Conservation (phyloP, 2,113 vertebrate genomes). For the Oophaga pumilio region DNA sequence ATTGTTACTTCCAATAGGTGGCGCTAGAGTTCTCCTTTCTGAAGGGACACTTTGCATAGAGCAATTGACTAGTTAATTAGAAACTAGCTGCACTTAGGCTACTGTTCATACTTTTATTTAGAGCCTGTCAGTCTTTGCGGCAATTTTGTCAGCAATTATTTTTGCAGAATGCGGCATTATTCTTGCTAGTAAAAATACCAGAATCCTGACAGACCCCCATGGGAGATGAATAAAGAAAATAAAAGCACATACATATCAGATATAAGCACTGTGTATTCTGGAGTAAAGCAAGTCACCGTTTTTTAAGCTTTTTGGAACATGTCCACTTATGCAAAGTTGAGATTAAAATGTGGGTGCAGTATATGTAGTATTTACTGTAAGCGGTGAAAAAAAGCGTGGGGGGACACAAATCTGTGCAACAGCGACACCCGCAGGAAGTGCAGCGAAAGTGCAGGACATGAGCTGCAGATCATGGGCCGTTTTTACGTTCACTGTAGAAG, state of each 20-base stretch:
- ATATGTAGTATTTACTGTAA: not conserved
- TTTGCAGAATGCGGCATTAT: too few relatives aligned
- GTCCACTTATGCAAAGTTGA: not conserved
- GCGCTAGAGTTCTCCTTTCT: too few relatives aligned
- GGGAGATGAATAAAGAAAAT: too few relatives aligned
- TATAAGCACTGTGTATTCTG: not conserved
- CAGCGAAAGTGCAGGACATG: not conserved
- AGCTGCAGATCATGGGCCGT: not conserved
- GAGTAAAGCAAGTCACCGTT: not conserved
- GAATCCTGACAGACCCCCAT: too few relatives aligned
- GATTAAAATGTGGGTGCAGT: not conserved
- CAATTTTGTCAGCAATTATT: too few relatives aligned
- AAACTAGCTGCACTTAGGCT: too few relatives aligned
- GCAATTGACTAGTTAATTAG: too few relatives aligned
- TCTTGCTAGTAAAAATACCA: too few relatives aligned
- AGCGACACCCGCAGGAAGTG: constrained; percentile 25
- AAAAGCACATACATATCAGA: not conserved
- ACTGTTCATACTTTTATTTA: too few relatives aligned
- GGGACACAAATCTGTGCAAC: not conserved
- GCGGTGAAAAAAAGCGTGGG: not conserved
- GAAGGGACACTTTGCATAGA: too few relatives aligned
- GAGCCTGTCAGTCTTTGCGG: too few relatives aligned
- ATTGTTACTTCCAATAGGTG: too few relatives aligned
- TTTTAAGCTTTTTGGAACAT: not conserved
- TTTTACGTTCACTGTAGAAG: not conserved